Base-by-base conservation (phyloP, 2,888 invertebrate genomes). In the Lucinisca nassula region DNA sequence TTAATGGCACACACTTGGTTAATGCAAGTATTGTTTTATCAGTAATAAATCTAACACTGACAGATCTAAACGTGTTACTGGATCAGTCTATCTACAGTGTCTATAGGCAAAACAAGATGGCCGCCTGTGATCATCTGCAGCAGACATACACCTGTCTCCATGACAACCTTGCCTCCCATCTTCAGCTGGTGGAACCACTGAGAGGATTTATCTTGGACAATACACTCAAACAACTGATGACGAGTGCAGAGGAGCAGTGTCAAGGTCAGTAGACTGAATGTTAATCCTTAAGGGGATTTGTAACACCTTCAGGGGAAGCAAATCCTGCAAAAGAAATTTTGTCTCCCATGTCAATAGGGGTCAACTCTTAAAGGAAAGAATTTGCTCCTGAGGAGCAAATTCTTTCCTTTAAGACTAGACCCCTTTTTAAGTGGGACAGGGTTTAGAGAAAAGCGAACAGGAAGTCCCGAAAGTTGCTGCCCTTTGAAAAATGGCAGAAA, bases 131-230 rank as follows among this genome's bases (percentile, higher is more conserved):
- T 24, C 8, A n/a, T 6, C 37, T 85, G 17, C 40, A 75, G 21
- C 51, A 82, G 35, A 45, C 80, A 0, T 79, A 76, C 40, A 32
- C 45, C 17, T 80, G 82, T 73, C 58, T 85, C 35, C 73, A 77
- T 14, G 61, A 79, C 58, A 82, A 82, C 24, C 27, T 82, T 72
- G 49, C 6, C 30, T 35, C 67, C 10, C 67, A 67, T 35, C 10
- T 45, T 40, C 70, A 82, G 21, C 76, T 76, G 45, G 61, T 74
- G 30, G 37, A 79, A 12, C 73, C 73, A 51, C 73, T 55, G 38
- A 82, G 85, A 58, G 73, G 85, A 35, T 88, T 74, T 75, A 73
- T 88, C 17, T 24, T 80, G 35, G 49, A 76, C 4, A 77, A 81
- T 6, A 38, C 82, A n/a, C 21, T 88, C 38, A 27, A 55, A 1